Percentiles rank a stretch among this genome's conserved stretches.
Evolutionary conservation across 2,113 vertebrate genomes (phyloP).

Genomic region (Hyaena hyaena): DNA sequence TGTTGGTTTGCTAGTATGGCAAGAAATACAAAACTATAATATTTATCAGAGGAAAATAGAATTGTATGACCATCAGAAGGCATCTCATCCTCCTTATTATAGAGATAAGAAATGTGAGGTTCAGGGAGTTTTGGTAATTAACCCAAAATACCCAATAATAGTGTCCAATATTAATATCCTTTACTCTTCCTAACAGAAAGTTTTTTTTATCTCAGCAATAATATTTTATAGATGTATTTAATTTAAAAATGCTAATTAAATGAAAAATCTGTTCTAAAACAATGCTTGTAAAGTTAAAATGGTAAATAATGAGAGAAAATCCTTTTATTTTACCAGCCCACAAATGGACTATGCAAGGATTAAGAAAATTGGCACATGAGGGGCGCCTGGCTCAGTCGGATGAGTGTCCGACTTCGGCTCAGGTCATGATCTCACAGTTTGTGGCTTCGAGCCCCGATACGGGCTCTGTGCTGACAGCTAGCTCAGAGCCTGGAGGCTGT

Average conservation of each 20-base stretch:
- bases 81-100: neutral
- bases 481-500: no score
- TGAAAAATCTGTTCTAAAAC: neutral
- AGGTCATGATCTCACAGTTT: no score
- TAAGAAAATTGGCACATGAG: neutral
- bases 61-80: neutral
- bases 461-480: no score
- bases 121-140: neutral
- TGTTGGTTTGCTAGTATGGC: neutral
- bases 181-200: neutral
- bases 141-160: neutral
- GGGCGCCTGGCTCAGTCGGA: no score
- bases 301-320: neutral
- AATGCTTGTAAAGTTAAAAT: neutral
- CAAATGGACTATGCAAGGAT: neutral
- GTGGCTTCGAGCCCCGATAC: no score
- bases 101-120: neutral
- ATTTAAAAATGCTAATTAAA: neutral
- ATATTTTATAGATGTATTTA: neutral
- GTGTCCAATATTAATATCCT: neutral
- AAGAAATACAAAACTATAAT: neutral
- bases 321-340: neutral
- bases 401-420: no score
- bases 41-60: neutral
- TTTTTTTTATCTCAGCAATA: neutral